Evolutionary conservation across 1,140 invertebrate species (phyloP).

Genomic region (Samia ricini): DNA sequence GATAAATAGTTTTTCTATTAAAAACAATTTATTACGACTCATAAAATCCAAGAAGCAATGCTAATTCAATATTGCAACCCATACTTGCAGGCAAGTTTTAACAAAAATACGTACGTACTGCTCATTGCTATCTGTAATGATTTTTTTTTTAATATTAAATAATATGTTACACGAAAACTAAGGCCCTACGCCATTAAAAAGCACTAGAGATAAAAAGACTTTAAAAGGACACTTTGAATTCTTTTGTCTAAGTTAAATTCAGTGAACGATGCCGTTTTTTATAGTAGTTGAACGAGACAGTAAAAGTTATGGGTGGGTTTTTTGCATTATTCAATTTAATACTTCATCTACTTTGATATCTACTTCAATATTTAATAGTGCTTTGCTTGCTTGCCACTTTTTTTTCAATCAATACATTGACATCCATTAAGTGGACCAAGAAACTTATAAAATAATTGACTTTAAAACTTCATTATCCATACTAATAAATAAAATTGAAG

Average conservation of each 20-base stretch:
- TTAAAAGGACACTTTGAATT: slow-evolving; percentile 13
- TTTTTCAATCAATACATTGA: too few species aligned
- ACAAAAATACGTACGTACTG: neutral
- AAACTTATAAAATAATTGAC: too few species aligned
- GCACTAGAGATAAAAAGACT: slow-evolving; percentile 8
- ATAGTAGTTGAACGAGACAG: neutral
- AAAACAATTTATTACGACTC: neutral
- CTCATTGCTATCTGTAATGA: neutral
- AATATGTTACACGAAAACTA: neutral
- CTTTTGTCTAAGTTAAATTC: slow-evolving; percentile 13
- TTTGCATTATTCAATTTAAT: neutral
- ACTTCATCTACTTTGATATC: neutral
- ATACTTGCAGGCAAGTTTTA: neutral
- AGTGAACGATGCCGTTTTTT: neutral
- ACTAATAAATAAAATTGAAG: too few species aligned
- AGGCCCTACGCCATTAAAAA: slow-evolving; percentile 12
- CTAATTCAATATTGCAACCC: neutral
- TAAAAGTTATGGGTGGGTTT: neutral
- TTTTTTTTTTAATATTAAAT: neutral
- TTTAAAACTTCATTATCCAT: too few species aligned
- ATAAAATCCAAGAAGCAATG: neutral
- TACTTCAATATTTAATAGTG: neutral
- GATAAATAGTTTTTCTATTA: neutral
- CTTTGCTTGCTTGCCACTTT: neutral
- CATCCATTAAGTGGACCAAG: too few species aligned